These are phyloP conservation scores for Drosophila kambysellisi DNA, from an alignment of 2,888 invertebrate species.

Conservation along the genomic window DNA sequence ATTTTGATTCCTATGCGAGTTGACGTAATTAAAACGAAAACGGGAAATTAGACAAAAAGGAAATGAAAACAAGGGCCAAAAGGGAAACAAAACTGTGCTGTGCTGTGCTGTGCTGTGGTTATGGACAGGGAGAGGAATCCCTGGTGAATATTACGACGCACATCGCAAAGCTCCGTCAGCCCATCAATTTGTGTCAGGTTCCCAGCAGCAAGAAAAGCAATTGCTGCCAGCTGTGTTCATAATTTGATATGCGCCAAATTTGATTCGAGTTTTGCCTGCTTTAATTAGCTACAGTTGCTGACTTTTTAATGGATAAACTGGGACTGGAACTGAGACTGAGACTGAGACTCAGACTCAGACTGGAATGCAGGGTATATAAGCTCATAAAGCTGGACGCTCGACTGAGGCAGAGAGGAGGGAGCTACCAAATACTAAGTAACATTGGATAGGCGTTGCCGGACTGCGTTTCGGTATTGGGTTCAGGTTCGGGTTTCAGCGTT, in stretches of 20 bases:
- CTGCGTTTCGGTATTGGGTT: constrained; percentile 24
- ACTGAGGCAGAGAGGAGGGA: constrained; percentile 4
- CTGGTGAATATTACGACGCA: constrained; percentile 64
- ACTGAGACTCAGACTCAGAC: background rate
- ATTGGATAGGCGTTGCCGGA: constrained; percentile 17
- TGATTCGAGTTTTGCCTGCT: constrained; percentile 73
- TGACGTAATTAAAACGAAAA: constrained; percentile 70
- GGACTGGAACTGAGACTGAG: constrained; percentile 29
- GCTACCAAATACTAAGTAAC: constrained; percentile 20
- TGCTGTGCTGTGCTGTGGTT: background rate
- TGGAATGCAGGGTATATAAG: constrained; percentile 11
- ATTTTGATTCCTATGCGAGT: constrained; percentile 61
- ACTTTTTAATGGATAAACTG: constrained; percentile 75
- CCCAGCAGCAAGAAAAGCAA: constrained; percentile 52
- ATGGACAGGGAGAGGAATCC: constrained; percentile 42
- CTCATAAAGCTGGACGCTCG: constrained; percentile 10
- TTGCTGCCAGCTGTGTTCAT: constrained; percentile 78
- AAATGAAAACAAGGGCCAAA: constrained; percentile 37
- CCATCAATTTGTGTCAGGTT: constrained; percentile 67
- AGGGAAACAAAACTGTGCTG: constrained; percentile 1
- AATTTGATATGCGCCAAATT: constrained; percentile 78
- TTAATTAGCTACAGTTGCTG: constrained; percentile 79
- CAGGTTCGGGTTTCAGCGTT: constrained; percentile 28
- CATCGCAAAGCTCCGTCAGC: constrained; percentile 58
- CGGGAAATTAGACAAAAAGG: constrained; percentile 55